These are phyloP conservation scores for Lepidonotus clava DNA, from an alignment of 2,888 invertebrate genomes.

Conservation along the genomic window DNA sequence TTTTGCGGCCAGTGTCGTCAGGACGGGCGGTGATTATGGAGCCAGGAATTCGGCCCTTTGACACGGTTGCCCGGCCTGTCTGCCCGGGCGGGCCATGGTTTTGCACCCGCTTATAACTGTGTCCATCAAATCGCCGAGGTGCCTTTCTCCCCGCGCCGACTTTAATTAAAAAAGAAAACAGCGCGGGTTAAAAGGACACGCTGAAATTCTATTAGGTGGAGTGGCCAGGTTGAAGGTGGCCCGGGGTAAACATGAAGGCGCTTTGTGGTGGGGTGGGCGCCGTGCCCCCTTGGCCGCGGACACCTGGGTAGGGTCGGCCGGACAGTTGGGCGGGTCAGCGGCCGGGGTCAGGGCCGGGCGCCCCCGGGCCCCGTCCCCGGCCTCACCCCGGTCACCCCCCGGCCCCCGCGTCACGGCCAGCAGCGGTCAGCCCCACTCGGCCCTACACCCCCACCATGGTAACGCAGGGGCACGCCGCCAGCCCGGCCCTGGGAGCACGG, in stretches of 20 bases:
- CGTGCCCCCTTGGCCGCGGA: slow-evolving; percentile 21
- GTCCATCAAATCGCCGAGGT: slow-evolving; percentile 41
- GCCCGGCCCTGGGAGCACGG: background rate
- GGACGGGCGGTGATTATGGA: slow-evolving; percentile 14
- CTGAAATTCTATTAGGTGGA: slow-evolving; percentile 50
- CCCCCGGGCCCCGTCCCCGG: slow-evolving; percentile 20
- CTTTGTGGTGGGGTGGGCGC: slow-evolving; percentile 30
- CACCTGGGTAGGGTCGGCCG: slow-evolving; percentile 52
- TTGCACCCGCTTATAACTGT: slow-evolving; percentile 33
- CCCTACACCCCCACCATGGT: slow-evolving; percentile 3
- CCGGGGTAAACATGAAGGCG: slow-evolving; percentile 47
- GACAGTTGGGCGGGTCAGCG: slow-evolving; percentile 49
- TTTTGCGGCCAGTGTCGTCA: slow-evolving; percentile 37
- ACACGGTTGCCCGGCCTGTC: background rate
- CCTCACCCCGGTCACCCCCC: background rate
- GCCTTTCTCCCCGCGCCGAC: slow-evolving; percentile 43
- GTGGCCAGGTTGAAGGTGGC: slow-evolving; percentile 51
- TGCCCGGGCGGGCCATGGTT: background rate
- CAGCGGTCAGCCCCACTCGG: background rate
- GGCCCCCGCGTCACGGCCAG: background rate
- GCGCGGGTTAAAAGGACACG: slow-evolving; percentile 36
- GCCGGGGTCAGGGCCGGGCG: slow-evolving; percentile 24
- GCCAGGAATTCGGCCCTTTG: slow-evolving; percentile 32
- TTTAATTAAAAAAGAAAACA: slow-evolving; percentile 54
- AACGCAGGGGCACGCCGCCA: background rate